Percentiles rank a stretch among this genome's conserved stretches.
Conservation (phyloP, 2,888 invertebrate genomes). For the Agrochola lychnidis region DNA sequence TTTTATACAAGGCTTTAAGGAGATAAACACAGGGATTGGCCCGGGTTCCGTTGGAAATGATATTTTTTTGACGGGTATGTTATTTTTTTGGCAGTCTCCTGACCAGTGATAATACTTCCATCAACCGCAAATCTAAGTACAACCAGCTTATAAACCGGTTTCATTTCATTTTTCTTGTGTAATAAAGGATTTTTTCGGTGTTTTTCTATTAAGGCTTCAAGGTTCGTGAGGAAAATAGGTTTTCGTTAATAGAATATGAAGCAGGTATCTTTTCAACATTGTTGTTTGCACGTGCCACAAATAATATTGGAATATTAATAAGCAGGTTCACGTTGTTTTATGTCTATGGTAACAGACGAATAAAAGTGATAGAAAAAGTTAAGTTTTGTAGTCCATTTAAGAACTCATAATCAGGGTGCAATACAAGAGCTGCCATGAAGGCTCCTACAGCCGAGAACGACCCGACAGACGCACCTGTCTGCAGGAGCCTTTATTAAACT, state of each 20-base stretch:
- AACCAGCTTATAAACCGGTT: conserved; percentile 34
- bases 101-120: conserved; percentile 48
- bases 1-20: conserved; percentile 72
- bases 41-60: conserved; percentile 63
- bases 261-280: conserved; percentile 2
- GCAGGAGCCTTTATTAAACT: too few relatives aligned
- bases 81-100: conserved; percentile 51
- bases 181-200: conserved; percentile 13
- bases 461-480: too few relatives aligned
- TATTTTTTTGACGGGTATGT: conserved; percentile 66
- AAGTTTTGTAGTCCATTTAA: background rate
- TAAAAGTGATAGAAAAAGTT: background rate
- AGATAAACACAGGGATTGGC: conserved; percentile 75
- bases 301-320: conserved; percentile 8
- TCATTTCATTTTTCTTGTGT: conserved; percentile 3
- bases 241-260: conserved; percentile 39
- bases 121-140: conserved; percentile 40
- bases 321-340: background rate
- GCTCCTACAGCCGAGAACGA: too few relatives aligned
- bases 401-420: background rate
- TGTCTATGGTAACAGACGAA: too few relatives aligned
- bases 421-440: too few relatives aligned
- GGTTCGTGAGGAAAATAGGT: conserved; percentile 12
- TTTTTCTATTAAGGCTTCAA: conserved; percentile 33
- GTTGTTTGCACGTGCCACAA: conserved; percentile 6